Evolutionary conservation across 2,888 invertebrate species (phyloP).

Genomic region (Desoria tigrina): DNA sequence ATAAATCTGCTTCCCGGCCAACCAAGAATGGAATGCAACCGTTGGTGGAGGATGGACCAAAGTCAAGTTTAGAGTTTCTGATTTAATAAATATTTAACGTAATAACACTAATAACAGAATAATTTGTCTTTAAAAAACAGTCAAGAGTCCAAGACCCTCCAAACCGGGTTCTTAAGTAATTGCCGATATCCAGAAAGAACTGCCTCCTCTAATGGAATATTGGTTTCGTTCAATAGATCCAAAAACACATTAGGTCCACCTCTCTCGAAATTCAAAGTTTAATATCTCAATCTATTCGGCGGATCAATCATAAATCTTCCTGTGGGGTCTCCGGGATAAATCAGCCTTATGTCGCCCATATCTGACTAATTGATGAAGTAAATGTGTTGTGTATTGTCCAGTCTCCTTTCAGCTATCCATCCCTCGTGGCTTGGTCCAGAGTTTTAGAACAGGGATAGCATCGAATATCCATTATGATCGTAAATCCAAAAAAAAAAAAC

Average conservation of each 20-base stretch:
- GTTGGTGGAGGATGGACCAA: background rate
- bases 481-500: background rate
- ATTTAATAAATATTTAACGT: constrained; percentile 4
- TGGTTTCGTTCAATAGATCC: constrained; percentile 5
- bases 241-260: background rate
- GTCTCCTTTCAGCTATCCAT: background rate
- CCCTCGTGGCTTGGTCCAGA: background rate
- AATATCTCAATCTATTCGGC: constrained; percentile 16
- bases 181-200: background rate
- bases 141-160: no score
- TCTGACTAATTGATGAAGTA: constrained; percentile 50
- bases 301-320: constrained; percentile 52
- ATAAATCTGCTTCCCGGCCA: no score
- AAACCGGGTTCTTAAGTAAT: constrained; percentile 1
- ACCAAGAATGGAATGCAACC: no score
- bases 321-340: constrained; percentile 48
- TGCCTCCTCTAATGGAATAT: background rate
- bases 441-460: constrained; percentile 12
- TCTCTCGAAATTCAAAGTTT: constrained; percentile 15
- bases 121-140: no score
- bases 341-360: constrained; percentile 44
- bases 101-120: no score
- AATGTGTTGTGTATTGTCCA: background rate
- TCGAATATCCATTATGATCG: constrained; percentile 42
- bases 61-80: background rate